Percentiles rank a stretch among this genome's conserved stretches.
Evolutionary conservation across 2,113 vertebrate genomes (phyloP).

Genomic region (Solenodon paradoxus): DNA sequence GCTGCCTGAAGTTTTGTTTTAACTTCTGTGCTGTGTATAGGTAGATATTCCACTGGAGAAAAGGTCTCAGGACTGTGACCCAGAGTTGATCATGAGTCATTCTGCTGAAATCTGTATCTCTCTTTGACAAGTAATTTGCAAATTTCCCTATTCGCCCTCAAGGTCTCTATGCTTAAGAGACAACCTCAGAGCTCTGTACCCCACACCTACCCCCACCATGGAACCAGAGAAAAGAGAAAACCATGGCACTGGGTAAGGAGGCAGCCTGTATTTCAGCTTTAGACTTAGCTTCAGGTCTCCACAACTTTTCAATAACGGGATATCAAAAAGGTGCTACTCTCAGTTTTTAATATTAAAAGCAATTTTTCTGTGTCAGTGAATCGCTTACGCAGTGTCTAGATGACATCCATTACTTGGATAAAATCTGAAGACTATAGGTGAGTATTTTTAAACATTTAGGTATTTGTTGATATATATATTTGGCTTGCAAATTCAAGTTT

Average conservation of each 20-base stretch:
- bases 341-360: neutral
- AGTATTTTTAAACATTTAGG: neutral
- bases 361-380: neutral
- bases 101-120: neutral
- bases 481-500: neutral
- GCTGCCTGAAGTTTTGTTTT: neutral
- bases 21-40: neutral
- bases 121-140: neutral
- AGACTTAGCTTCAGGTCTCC: rapidly evolving
- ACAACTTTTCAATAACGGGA: neutral
- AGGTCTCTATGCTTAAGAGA: neutral
- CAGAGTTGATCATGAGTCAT: neutral
- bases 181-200: neutral
- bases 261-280: neutral
- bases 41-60: neutral
- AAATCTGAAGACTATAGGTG: neutral
- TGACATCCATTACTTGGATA: neutral
- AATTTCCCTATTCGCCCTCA: neutral
- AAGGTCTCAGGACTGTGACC: neutral
- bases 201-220: no score
- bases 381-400: neutral
- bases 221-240: neutral
- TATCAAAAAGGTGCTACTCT: neutral
- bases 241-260: neutral
- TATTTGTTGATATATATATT: neutral